phyloP scores from a whole-genome alignment of 2,888 invertebrate genomes.

The Tuberolachnus salignus region DNA sequence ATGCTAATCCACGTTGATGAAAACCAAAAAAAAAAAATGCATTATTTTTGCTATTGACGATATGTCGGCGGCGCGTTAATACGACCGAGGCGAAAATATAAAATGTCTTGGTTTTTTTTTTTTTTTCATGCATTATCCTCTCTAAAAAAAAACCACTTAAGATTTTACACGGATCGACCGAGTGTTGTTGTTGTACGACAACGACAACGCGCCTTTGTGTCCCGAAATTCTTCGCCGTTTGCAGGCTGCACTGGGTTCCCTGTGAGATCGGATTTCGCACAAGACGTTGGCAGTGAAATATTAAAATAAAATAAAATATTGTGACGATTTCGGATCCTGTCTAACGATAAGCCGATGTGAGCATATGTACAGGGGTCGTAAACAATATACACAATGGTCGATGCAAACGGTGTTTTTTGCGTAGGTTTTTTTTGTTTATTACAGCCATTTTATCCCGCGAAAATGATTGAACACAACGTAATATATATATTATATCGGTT shows the following conservation, averaged over 20 bases:
- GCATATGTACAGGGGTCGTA: background rate
- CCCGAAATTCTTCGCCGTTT: background rate
- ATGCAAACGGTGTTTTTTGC: background rate
- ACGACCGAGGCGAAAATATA: too few relatives aligned
- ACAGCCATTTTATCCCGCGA: background rate
- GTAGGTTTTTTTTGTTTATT: too few relatives aligned
- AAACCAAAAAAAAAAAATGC: too few relatives aligned
- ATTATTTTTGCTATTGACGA: too few relatives aligned
- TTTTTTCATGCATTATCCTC: background rate
- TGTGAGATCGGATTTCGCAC: background rate
- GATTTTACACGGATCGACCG: background rate
- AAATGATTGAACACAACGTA: too few relatives aligned
- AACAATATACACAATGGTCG: background rate
- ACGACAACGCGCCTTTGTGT: background rate
- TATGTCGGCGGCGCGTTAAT: too few relatives aligned
- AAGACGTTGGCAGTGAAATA: background rate
- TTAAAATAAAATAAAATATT: slow-evolving; percentile 7
- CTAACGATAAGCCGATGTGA: background rate
- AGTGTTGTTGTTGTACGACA: background rate
- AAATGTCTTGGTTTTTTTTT: too few relatives aligned
- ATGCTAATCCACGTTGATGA: too few relatives aligned
- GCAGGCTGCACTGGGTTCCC: background rate
- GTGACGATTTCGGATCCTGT: too few relatives aligned
- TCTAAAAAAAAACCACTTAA: background rate
- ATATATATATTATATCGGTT: too few relatives aligned